Evolutionary conservation across 1,140 invertebrate genomes (phyloP), one percentile per base, ranked within the genome.

Genomic region (Carposina sasakii): DNA sequence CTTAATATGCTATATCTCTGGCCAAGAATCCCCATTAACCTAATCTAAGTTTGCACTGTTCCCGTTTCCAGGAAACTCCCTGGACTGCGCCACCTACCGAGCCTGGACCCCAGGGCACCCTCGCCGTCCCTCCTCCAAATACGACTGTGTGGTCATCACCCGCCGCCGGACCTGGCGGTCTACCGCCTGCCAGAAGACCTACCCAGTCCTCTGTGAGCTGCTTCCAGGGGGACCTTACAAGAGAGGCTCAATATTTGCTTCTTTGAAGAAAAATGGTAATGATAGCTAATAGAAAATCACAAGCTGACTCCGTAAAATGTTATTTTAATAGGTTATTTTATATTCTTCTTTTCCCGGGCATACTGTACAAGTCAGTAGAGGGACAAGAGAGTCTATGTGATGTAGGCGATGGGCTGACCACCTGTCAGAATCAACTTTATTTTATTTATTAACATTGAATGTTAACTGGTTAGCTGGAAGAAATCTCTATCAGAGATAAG

Each of bases 91-190:
- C 0, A 77, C 85, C 4, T 91, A 87, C 57, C 78, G 89, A 22
- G 90, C 89, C 9, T 92, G 90, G 91, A 89, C 87, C 1, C 86
- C 87, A 3, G 87, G 88, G 0, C 86, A 91, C 57, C 91, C 91
- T 0, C 72, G 70, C 47, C 64, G 65, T 5, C 57, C 66, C 30
- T 59, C 71, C 1, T 56, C 69, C 17, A 75, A 76, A 10, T 79
- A 86, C 42, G 85, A 88, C 28, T 92, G 91, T 48, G 87, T 87
- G 0, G 71, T 79, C n/a, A 57, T 92, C 5, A 85, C 86, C 20
- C 49, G 67, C 9, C 64, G 85, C 4, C 81, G 81, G 22, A 82
- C 83, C 10, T 92, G 91, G 91, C 78, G 67, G 56, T 83, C 87
- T 0, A 63, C 81, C 0, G 49, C 86, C 12, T 92, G 91, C 61